Percentiles rank a stretch among this genome's conserved stretches.
phyloP scores from a whole-genome alignment of 2,797 vertebrate genomes.

The Pteronotus mesoamericanus region DNA sequence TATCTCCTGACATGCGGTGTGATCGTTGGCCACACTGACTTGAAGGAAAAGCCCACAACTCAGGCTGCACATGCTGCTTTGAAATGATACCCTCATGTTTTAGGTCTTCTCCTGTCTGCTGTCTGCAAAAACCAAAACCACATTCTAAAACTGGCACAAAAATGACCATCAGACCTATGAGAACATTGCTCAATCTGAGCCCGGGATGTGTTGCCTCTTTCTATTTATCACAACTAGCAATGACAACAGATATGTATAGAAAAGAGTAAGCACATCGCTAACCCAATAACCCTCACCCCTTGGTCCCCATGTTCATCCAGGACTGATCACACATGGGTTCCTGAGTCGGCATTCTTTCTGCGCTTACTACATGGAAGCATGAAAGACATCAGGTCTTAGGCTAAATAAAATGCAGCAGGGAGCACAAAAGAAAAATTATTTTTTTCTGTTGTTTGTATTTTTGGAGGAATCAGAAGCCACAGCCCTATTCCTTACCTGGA shows the following conservation, averaged over 20 bases:
- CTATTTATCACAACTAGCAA: background rate
- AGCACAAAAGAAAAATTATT: background rate
- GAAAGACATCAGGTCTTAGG: background rate
- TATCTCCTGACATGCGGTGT: background rate
- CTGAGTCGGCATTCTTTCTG: background rate
- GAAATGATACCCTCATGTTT: conserved; percentile 29
- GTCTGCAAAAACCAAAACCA: background rate
- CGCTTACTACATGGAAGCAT: background rate
- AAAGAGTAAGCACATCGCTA: background rate
- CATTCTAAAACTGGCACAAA: conserved; percentile 13
- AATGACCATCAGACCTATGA: background rate
- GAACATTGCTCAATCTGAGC: background rate
- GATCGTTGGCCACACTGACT: rapidly evolving
- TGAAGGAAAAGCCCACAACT: background rate
- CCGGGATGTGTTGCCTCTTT: background rate
- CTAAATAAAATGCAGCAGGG: background rate
- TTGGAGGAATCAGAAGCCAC: background rate
- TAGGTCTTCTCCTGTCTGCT: conserved; percentile 2
- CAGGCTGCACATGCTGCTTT: background rate
- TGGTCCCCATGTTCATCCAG: background rate
- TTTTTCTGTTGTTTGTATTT: background rate
- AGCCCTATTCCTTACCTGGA: background rate
- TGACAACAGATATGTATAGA: background rate
- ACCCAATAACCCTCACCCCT: background rate
- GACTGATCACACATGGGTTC: background rate